phyloP scores from a whole-genome alignment of 92 coral and sea anemone species.

The Porites lobata region DNA sequence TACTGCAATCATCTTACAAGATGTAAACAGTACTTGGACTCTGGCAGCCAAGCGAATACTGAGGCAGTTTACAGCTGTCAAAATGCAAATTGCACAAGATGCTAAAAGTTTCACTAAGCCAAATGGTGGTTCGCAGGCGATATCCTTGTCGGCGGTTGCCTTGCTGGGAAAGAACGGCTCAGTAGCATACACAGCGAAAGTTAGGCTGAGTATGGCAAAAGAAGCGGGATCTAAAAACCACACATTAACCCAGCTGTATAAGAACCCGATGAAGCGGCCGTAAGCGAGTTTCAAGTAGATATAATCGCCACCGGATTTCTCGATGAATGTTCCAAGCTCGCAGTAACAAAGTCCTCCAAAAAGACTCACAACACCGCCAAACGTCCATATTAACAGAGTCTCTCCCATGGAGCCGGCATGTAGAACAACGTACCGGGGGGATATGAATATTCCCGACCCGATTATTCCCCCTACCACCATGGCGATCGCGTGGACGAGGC shows the following conservation, averaged over 20 bases:
- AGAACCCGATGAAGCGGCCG: constrained; percentile 79
- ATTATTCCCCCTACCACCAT: constrained; percentile 92
- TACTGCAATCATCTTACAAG: constrained; percentile 73
- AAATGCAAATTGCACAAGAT: constrained; percentile 67
- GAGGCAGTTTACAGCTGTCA: constrained; percentile 76
- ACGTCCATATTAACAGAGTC: constrained; percentile 85
- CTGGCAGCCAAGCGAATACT: constrained; percentile 78
- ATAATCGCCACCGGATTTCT: constrained; percentile 89
- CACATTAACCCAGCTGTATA: constrained; percentile 84
- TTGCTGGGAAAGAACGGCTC: constrained; percentile 62
- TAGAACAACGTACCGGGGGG: constrained; percentile 87
- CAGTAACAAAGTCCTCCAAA: constrained; percentile 92
- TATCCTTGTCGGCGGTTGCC: neutral
- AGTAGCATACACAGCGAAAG: constrained; percentile 77
- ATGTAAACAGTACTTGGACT: constrained; percentile 74
- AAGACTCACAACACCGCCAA: constrained; percentile 86
- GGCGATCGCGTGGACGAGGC: constrained; percentile 88
- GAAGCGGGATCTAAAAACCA: constrained; percentile 82
- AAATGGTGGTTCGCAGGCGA: neutral
- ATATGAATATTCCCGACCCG: constrained; percentile 96
- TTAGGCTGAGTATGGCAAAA: constrained; percentile 75
- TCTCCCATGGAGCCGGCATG: constrained; percentile 93
- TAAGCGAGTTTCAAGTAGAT: constrained; percentile 84
- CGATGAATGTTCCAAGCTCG: constrained; percentile 93
- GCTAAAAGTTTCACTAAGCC: constrained; percentile 67